Conservation (phyloP, 2,888 invertebrate species). For the Oscheius sp. region DNA sequence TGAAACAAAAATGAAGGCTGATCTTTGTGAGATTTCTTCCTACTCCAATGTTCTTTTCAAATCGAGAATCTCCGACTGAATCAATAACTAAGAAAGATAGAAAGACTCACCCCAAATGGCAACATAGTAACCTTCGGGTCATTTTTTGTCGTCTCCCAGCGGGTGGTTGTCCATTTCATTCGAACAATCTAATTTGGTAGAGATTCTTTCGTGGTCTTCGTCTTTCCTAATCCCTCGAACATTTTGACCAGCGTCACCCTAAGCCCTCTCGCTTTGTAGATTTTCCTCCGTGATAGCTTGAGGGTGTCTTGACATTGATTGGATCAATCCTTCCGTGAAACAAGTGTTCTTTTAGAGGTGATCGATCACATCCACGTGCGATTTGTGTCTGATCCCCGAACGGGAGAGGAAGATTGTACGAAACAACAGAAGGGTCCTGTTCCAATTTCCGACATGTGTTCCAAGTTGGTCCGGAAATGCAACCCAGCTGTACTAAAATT, state of each 20-base stretch:
- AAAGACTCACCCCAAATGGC: no score
- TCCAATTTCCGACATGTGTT: constrained; percentile 14
- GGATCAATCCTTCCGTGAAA: constrained; percentile 12
- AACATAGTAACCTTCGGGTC: no score
- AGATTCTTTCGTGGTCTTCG: constrained; percentile 18
- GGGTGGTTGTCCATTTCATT: constrained; percentile 24
- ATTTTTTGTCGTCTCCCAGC: constrained; percentile 7
- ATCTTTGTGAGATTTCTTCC: no score
- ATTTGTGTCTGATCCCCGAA: constrained; percentile 18
- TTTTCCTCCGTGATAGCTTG: not conserved
- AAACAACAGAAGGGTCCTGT: constrained; percentile 1
- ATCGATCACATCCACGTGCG: constrained; percentile 31
- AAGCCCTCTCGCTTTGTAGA: not conserved
- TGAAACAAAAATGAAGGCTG: no score
- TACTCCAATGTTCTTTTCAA: no score
- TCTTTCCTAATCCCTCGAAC: constrained; percentile 18
- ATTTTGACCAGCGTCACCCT: not conserved
- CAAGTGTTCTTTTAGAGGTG: constrained; percentile 31
- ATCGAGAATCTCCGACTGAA: no score
- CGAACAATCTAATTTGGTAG: constrained; percentile 26
- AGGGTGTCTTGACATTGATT: not conserved
- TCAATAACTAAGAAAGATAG: no score
- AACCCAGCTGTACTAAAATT: constrained; percentile 22
- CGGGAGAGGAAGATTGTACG: not conserved
- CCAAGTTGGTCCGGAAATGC: constrained; percentile 19